Percentiles rank a stretch among this genome's conserved stretches.
Evolutionary conservation across 2,888 invertebrate species (phyloP).

Genomic region (Hyalella azteca): DNA sequence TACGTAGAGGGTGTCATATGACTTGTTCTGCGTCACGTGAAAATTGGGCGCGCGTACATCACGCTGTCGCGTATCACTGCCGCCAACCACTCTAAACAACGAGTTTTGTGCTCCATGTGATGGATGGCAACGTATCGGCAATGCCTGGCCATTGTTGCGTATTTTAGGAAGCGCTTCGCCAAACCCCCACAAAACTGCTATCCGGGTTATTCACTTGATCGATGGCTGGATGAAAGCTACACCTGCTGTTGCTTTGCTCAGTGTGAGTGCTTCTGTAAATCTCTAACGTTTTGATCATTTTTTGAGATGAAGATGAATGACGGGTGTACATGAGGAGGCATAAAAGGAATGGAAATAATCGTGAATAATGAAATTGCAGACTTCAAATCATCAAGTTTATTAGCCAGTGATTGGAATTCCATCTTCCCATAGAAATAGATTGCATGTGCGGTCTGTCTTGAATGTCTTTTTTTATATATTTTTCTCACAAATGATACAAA

Average conservation of each 20-base stretch:
- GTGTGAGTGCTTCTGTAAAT: too few species aligned
- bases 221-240: neutral
- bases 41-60: neutral
- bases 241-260: neutral
- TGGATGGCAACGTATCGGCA: constrained; percentile 4
- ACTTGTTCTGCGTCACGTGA: neutral
- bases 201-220: neutral
- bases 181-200: neutral
- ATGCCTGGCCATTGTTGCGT: neutral
- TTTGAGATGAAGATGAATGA: too few species aligned
- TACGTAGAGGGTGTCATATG: neutral
- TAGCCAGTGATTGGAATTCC: too few species aligned
- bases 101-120: constrained; percentile 18
- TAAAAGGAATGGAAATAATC: too few species aligned
- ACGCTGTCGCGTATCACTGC: neutral
- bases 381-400: too few species aligned
- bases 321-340: too few species aligned
- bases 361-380: too few species aligned
- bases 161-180: constrained; percentile 7
- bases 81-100: constrained; percentile 21
- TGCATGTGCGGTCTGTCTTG: too few species aligned
- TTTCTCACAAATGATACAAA: too few species aligned
- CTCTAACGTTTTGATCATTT: too few species aligned
- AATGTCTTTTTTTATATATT: too few species aligned
- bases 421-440: too few species aligned